Evolutionary conservation across 37 sponge, comb jelly and placozoan species (phyloP).

Genomic region (Halichondria panicea): DNA sequence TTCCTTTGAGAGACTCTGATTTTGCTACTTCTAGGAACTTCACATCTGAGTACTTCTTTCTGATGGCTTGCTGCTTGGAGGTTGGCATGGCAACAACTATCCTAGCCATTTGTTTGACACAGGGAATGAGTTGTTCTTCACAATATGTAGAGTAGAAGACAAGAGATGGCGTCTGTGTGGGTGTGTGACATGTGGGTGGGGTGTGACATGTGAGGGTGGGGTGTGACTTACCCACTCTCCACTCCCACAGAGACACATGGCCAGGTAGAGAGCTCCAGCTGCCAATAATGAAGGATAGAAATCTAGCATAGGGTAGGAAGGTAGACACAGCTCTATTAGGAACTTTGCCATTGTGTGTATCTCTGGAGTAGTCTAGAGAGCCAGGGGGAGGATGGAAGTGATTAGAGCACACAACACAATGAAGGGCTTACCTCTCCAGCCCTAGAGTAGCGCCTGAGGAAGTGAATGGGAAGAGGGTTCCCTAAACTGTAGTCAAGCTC

Average conservation of each 20-base stretch:
- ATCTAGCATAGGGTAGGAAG: slow-evolving; percentile 72
- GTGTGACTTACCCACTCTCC: slow-evolving; percentile 58
- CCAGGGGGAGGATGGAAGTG: neutral
- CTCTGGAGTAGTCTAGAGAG: slow-evolving; percentile 71
- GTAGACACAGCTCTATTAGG: slow-evolving; percentile 87
- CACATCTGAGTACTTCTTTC: slow-evolving; percentile 80
- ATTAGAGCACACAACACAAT: neutral
- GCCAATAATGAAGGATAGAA: slow-evolving; percentile 84
- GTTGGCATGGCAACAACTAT: slow-evolving; percentile 66
- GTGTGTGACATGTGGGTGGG: neutral
- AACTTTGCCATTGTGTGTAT: slow-evolving; percentile 97
- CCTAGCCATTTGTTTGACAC: slow-evolving; percentile 67
- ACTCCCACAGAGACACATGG: slow-evolving; percentile 50
- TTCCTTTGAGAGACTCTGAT: slow-evolving; percentile 38
- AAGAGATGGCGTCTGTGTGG: slow-evolving; percentile 62
- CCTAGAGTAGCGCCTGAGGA: slow-evolving; percentile 95
- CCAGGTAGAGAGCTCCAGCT: slow-evolving; percentile 84
- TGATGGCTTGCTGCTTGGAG: slow-evolving; percentile 93
- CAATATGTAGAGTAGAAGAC: slow-evolving; percentile 81
- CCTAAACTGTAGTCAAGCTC: slow-evolving; percentile 87
- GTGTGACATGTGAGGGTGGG: neutral
- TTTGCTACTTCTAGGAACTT: slow-evolving; percentile 80
- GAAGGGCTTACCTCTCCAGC: slow-evolving; percentile 83
- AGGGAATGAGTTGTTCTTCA: slow-evolving; percentile 60
- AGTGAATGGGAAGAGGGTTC: slow-evolving; percentile 91